Conservation (phyloP, 2,888 invertebrate species). For the Trilocha varians region DNA sequence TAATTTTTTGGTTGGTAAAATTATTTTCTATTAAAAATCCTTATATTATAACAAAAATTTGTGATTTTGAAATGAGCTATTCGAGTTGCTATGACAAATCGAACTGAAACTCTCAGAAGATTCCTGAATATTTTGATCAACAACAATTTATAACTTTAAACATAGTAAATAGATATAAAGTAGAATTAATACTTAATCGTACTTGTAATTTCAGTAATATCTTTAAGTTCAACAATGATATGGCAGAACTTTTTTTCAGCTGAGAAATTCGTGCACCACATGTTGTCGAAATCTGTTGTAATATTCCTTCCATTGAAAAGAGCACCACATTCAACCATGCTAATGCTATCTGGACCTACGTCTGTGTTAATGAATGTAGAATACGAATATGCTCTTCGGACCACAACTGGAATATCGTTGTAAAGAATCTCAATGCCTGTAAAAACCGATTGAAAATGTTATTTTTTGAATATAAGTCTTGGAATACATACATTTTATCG, state of each 20-base stretch:
- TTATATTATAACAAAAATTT: too few relatives aligned
- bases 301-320: slow-evolving; percentile 81
- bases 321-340: slow-evolving; percentile 54
- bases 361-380: slow-evolving; percentile 36
- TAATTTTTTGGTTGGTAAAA: too few relatives aligned
- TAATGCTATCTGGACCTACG: slow-evolving; percentile 21
- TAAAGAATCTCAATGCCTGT: slow-evolving; percentile 66
- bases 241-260: slow-evolving; percentile 46
- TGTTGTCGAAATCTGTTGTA: slow-evolving; percentile 76
- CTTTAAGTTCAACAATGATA: slow-evolving; percentile 48
- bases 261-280: slow-evolving; percentile 74
- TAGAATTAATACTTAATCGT: too few relatives aligned
- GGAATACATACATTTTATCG: not conserved
- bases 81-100: too few relatives aligned
- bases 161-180: too few relatives aligned
- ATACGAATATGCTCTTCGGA: slow-evolving; percentile 52
- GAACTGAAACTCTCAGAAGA: too few relatives aligned
- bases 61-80: too few relatives aligned
- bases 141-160: too few relatives aligned
- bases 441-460: too few relatives aligned
- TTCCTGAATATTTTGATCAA: too few relatives aligned
- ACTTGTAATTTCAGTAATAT: slow-evolving; percentile 54
- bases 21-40: too few relatives aligned
- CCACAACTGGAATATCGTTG: slow-evolving; percentile 34
- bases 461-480: too few relatives aligned